Evolutionary conservation across 2,888 invertebrate genomes (phyloP).

Genomic region (Lepidonotus clava): DNA sequence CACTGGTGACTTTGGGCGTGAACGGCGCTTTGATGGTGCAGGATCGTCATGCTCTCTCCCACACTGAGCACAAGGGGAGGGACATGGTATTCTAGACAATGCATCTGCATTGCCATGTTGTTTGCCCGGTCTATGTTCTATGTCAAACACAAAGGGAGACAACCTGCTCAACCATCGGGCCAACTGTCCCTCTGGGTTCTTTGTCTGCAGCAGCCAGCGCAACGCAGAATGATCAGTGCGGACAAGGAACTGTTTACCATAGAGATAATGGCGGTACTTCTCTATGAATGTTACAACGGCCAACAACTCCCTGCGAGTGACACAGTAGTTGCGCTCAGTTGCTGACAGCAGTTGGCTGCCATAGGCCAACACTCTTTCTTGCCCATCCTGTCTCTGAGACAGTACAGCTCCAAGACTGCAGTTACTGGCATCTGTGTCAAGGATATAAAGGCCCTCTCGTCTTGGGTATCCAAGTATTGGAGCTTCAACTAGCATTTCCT

Average conservation of each 20-base stretch:
- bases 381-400: conserved; percentile 43
- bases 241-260: conserved; percentile 37
- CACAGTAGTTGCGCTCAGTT: conserved; percentile 54
- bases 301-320: conserved; percentile 52
- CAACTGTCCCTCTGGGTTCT: background rate
- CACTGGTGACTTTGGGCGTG: background rate
- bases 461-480: conserved; percentile 59
- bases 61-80: background rate
- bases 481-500: conserved; percentile 1
- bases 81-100: background rate
- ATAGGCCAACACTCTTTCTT: conserved; percentile 51
- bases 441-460: background rate
- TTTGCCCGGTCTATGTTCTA: conserved; percentile 1
- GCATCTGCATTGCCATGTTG: conserved; percentile 21
- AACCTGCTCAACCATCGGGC: conserved; percentile 13
- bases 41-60: conserved; percentile 17
- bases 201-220: background rate
- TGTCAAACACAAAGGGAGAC: conserved; percentile 15
- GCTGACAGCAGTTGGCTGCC: conserved; percentile 9
- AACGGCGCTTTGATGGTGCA: background rate
- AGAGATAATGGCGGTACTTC: conserved; percentile 27
- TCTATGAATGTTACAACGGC: conserved; percentile 38
- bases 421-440: conserved; percentile 55
- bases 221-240: conserved; percentile 30
- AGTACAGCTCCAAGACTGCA: conserved; percentile 52